Percentiles rank a stretch among this genome's conserved stretches.
Conservation (phyloP, 1,140 invertebrate species). For the Anastrepha ludens region DNA sequence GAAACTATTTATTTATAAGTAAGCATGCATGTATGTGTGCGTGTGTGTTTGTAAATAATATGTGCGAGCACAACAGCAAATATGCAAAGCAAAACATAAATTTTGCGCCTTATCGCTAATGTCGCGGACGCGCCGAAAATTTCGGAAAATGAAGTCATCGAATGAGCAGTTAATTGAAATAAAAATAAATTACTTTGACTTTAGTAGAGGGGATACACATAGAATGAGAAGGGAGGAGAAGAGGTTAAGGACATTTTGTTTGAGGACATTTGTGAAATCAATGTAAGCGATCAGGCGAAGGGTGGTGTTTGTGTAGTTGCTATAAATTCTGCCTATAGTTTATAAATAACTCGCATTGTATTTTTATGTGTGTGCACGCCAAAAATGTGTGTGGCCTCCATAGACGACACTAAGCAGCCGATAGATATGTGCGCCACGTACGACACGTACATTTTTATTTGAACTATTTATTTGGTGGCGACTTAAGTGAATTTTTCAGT, state of each 20-base stretch:
- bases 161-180: constrained; percentile 45
- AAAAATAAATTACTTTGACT: not conserved
- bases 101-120: constrained; percentile 33
- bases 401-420: not conserved
- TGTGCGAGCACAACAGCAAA: too few species aligned
- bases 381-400: not conserved
- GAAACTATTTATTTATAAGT: not conserved
- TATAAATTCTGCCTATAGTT: constrained; percentile 23
- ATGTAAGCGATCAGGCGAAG: not conserved
- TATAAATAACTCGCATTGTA: not conserved
- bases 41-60: not conserved
- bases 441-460: constrained; percentile 12
- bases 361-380: not conserved
- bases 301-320: not conserved
- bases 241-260: not conserved
- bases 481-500: constrained; percentile 47
- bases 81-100: not conserved
- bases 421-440: constrained; percentile 40
- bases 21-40: not conserved
- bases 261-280: not conserved
- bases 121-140: constrained; percentile 14
- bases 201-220: not conserved
- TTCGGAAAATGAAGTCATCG: constrained; percentile 28
- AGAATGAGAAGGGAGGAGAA: not conserved
- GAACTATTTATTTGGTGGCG: constrained; percentile 4